Evolutionary conservation across 2,888 invertebrate genomes (phyloP).

Genomic region (Temnothorax ravouxi): DNA sequence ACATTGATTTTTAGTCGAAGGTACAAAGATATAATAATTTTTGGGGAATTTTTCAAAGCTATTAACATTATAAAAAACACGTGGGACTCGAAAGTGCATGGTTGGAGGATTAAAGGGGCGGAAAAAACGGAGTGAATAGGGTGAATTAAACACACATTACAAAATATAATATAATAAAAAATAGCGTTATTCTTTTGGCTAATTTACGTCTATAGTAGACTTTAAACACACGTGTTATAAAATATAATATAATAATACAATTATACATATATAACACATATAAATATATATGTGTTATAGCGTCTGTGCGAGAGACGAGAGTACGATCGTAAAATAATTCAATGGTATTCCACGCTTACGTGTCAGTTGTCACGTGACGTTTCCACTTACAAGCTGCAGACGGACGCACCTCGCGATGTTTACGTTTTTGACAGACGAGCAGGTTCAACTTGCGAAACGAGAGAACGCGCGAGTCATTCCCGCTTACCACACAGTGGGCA

Average conservation of each 20-base stretch:
- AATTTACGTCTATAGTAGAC: not conserved
- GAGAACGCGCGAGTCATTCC: conserved; percentile 14
- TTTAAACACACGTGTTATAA: not conserved
- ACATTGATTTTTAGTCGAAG: too few relatives aligned
- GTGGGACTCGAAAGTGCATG: too few relatives aligned
- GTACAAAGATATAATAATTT: too few relatives aligned
- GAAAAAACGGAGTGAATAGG: too few relatives aligned
- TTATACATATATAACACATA: not conserved
- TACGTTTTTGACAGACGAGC: conserved; percentile 17
- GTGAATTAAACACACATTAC: too few relatives aligned
- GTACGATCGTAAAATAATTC: not conserved
- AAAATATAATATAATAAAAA: too few relatives aligned
- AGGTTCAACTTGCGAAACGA: conserved; percentile 6
- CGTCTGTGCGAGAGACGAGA: not conserved
- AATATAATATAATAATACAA: not conserved
- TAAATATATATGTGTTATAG: not conserved
- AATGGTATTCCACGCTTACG: conserved; percentile 1
- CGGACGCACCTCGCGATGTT: conserved; percentile 2
- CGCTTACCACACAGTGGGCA: conserved; percentile 18
- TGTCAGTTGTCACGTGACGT: not conserved
- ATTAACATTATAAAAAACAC: too few relatives aligned
- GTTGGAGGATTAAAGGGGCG: too few relatives aligned
- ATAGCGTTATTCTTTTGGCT: too few relatives aligned
- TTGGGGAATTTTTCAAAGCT: too few relatives aligned
- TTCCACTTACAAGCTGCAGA: not conserved